phyloP scores from a whole-genome alignment of 2,113 vertebrate species.

The Zosterops lateralis region DNA sequence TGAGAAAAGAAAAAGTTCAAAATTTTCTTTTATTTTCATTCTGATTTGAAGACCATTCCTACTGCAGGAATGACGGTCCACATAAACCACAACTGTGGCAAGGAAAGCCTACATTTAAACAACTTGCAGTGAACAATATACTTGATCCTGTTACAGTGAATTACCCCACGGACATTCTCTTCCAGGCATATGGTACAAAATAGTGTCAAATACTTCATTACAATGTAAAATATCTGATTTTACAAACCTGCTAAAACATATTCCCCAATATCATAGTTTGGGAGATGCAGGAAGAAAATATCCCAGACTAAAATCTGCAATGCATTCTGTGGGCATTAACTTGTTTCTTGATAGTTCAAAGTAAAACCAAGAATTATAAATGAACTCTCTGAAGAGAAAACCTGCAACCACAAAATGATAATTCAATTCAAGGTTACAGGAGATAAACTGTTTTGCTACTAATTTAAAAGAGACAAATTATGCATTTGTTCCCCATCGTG shows the following conservation, averaged over 20 bases:
- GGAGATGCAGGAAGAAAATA: conserved; percentile 9
- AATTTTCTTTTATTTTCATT: neutral
- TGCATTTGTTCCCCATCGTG: neutral
- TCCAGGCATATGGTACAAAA: neutral
- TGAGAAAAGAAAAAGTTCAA: neutral
- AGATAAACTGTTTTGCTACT: neutral
- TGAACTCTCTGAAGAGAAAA: neutral
- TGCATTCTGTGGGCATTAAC: neutral
- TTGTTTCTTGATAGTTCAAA: conserved; percentile 25
- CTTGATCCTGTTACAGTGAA: neutral
- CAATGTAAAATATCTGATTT: neutral
- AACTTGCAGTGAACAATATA: neutral
- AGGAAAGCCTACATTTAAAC: neutral
- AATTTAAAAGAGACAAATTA: neutral
- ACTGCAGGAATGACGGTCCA: neutral
- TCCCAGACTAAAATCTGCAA: neutral
- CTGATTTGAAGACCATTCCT: neutral
- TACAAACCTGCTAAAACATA: conserved; percentile 1
- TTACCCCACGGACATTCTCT: neutral
- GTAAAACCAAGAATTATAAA: neutral
- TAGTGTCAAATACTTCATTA: neutral
- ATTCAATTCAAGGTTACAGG: neutral
- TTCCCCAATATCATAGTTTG: neutral
- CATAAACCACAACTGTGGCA: neutral
- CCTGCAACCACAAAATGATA: neutral